Conservation (phyloP, 2,113 vertebrate species). For the Drymodes brunneopygia region DNA sequence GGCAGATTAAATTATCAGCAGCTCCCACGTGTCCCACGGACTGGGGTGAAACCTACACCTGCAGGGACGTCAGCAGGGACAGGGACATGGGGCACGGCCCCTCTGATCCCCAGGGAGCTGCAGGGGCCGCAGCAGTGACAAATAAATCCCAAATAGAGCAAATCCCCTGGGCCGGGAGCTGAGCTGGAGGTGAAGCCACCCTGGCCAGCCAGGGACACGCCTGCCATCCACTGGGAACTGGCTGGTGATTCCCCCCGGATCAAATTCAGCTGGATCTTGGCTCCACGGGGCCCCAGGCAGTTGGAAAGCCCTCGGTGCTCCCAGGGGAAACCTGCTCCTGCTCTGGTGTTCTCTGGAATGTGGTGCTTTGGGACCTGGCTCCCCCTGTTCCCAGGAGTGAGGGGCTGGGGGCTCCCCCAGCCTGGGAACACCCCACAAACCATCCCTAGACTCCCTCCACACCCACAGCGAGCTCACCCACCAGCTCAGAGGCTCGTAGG, state of each 20-base stretch:
- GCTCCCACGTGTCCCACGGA: background rate
- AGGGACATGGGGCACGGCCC: background rate
- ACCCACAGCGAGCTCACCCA: fast-evolving
- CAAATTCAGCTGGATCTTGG: background rate
- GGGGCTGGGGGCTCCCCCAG: background rate
- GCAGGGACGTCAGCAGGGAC: background rate
- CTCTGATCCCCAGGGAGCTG: background rate
- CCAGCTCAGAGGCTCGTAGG: background rate
- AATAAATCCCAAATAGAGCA: background rate
- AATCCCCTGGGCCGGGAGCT: fast-evolving
- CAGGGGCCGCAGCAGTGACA: fast-evolving
- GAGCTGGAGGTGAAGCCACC: fast-evolving
- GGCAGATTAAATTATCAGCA: background rate
- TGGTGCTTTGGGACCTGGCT: fast-evolving
- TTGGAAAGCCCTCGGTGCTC: fast-evolving
- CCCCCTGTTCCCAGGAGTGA: background rate
- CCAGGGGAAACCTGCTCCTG: fast-evolving
- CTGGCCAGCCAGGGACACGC: fast-evolving
- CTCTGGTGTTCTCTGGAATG: fast-evolving
- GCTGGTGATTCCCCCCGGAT: background rate
- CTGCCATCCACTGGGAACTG: background rate
- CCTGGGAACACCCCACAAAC: background rate
- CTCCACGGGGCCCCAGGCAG: background rate
- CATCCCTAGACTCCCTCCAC: too few species aligned
- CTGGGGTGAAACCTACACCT: background rate